A percentile compares a stretch with the other conserved stretches of the same genome.
Evolutionary conservation across 1,140 invertebrate genomes (phyloP).

Genomic region (Formica selysi): DNA sequence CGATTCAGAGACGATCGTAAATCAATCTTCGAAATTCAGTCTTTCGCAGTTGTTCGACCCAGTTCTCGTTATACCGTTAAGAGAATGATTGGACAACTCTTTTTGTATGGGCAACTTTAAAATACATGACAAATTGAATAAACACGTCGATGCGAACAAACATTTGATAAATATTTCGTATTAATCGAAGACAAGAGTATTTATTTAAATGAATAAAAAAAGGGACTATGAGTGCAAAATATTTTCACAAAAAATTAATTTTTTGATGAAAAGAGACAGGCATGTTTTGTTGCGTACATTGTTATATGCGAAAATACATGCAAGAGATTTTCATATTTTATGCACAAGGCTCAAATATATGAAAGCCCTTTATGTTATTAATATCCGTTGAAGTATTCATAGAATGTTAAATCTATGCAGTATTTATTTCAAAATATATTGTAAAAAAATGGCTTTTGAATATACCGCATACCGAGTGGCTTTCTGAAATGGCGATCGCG

Average conservation of each 20-base stretch:
- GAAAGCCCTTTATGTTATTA: conserved; percentile 36
- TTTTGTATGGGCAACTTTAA: conserved; percentile 18
- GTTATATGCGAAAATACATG: neutral
- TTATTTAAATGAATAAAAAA: conserved; percentile 37
- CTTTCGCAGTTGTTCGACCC: conserved; percentile 62
- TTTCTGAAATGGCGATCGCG: conserved; percentile 52
- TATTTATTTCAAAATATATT: conserved; percentile 15
- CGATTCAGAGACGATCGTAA: conserved; percentile 45
- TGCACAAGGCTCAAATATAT: neutral
- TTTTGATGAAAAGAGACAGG: neutral
- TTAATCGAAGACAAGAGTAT: conserved; percentile 1
- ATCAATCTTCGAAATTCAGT: conserved; percentile 55
- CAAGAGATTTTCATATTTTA: conserved; percentile 24
- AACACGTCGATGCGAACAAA: conserved; percentile 1
- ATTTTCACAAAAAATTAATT: neutral
- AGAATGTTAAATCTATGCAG: conserved; percentile 10
- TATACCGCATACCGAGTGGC: conserved; percentile 6
- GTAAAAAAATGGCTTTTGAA: conserved; percentile 26
- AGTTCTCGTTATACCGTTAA: conserved; percentile 60
- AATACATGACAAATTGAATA: conserved; percentile 23
- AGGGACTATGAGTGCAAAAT: neutral
- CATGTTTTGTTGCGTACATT: neutral
- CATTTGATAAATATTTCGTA: conserved; percentile 26
- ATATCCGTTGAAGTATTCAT: conserved; percentile 6
- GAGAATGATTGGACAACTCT: conserved; percentile 61